Evolutionary conservation across 1,140 invertebrate genomes (phyloP).

Genomic region (Papilio machaon): DNA sequence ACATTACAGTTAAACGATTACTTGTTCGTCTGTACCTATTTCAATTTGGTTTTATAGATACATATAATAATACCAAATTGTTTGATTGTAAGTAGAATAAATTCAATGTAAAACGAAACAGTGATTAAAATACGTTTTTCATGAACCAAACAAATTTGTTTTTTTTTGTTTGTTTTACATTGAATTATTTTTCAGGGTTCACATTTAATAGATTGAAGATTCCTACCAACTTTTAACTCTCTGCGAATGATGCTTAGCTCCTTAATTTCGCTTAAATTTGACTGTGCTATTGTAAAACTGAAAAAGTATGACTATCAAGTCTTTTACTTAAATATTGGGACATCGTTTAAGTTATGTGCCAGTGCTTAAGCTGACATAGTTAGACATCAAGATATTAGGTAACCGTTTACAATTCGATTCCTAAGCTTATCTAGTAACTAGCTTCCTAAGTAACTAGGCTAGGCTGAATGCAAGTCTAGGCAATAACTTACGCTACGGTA

Average conservation of each 20-base stretch:
- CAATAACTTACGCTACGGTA: neutral
- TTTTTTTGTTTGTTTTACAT: no score
- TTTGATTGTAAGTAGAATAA: neutral
- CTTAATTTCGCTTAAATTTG: no score
- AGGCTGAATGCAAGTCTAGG: neutral
- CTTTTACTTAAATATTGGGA: no score
- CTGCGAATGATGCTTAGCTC: no score
- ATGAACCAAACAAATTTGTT: no score
- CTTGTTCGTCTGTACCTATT: neutral
- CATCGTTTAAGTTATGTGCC: neutral
- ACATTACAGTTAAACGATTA: slow-evolving; percentile 9
- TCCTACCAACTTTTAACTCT: no score
- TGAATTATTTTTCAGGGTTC: no score
- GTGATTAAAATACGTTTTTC: neutral
- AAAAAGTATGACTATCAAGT: neutral
- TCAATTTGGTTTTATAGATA: neutral
- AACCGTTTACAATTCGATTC: slow-evolving; percentile 23
- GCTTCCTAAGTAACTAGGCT: neutral
- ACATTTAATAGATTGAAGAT: no score
- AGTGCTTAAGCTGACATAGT: neutral
- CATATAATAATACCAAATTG: neutral
- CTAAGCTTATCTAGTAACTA: neutral
- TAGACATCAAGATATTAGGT: slow-evolving; percentile 3
- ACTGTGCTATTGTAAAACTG: neutral
- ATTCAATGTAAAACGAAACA: neutral